Evolutionary conservation across 2,113 vertebrate species (phyloP).

Genomic region (Zeus faber): DNA sequence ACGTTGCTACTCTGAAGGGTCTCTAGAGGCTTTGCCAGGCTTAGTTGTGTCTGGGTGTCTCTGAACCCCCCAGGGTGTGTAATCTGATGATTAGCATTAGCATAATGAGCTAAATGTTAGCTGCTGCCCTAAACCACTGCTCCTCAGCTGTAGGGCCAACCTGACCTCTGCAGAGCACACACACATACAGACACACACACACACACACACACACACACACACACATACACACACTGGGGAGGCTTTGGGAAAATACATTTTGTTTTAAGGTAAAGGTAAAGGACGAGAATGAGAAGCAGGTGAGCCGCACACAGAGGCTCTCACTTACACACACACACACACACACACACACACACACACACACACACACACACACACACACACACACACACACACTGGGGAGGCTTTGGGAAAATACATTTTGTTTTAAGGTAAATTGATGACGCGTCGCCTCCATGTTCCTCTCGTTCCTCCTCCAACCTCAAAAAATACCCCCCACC

Average conservation of each 20-base stretch:
- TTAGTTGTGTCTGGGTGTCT: constrained; percentile 40
- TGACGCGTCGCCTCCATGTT: too few relatives aligned
- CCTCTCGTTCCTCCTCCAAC: too few relatives aligned
- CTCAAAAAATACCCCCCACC: too few relatives aligned
- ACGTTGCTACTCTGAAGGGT: not conserved
- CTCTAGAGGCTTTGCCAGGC: not conserved
- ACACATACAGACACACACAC: too few relatives aligned
- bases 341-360: too few relatives aligned
- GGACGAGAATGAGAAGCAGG: constrained; percentile 99
- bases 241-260: constrained; percentile 2
- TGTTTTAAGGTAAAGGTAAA: constrained; percentile 41
- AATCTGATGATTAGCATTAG: constrained; percentile 73
- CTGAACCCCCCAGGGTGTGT: constrained; percentile 43
- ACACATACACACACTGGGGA: not conserved
- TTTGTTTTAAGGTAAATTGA: not conserved
- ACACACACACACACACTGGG: too few relatives aligned
- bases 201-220: too few relatives aligned
- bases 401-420: not conserved
- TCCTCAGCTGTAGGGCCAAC: constrained; percentile 47
- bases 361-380: too few relatives aligned
- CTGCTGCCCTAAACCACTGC: constrained; percentile 64
- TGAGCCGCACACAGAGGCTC: constrained; percentile 57
- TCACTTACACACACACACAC: not conserved
- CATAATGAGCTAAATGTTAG: constrained; percentile 80
- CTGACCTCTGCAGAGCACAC: constrained; percentile 44